Conservation (phyloP, 2,797 vertebrate genomes). For the Chloroceryle amazona region DNA sequence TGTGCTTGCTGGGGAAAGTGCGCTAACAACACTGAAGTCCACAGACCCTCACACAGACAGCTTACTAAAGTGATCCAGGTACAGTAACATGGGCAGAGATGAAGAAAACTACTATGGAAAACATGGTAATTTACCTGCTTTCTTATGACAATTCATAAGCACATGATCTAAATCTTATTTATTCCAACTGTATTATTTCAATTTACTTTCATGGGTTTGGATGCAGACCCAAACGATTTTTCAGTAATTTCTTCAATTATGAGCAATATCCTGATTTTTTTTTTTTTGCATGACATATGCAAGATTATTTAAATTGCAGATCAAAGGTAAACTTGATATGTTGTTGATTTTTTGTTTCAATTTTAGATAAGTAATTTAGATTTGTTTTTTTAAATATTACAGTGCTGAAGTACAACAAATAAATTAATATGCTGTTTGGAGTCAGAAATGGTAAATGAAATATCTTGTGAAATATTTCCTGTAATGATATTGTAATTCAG, state of each 20-base stretch:
- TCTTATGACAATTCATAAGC: not conserved
- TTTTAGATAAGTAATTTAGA: conserved; percentile 18
- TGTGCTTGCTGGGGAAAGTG: not conserved
- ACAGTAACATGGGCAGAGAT: conserved; percentile 14
- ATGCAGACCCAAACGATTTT: not conserved
- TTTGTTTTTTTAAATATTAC: not conserved
- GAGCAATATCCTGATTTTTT: not conserved
- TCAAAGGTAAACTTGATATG: not conserved
- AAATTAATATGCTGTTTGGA: not conserved
- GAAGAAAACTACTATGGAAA: conserved; percentile 72
- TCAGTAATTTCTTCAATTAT: not conserved
- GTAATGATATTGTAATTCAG: not conserved
- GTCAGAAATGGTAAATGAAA: not conserved
- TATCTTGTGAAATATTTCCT: conserved; percentile 16
- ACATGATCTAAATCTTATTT: not conserved
- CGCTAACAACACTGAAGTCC: not conserved
- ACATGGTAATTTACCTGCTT: conserved; percentile 57
- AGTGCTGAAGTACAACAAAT: not conserved
- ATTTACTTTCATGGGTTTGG: not conserved
- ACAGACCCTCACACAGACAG: not conserved
- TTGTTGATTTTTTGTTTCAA: not conserved
- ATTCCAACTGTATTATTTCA: not conserved
- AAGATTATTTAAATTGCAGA: not conserved
- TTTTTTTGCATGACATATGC: not conserved
- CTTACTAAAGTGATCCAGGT: not conserved